These are phyloP conservation scores for Menura novaehollandiae DNA, from an alignment of 2,113 vertebrate genomes.

Conservation along the genomic window DNA sequence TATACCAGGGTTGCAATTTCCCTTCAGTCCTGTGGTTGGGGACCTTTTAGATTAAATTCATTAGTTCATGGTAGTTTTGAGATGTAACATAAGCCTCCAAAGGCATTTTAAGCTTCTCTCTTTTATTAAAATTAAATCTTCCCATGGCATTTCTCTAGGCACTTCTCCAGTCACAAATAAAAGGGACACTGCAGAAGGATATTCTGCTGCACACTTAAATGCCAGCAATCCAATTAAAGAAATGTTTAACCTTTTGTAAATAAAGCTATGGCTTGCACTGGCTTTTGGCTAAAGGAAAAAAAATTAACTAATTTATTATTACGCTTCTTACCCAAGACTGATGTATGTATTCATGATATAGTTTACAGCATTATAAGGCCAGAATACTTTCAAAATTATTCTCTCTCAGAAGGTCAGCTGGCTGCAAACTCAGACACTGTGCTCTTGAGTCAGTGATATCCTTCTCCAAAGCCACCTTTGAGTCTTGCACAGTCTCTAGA, in stretches of 20 bases:
- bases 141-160: slow-evolving; percentile 67
- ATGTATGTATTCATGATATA: slow-evolving; percentile 1
- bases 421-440: not conserved
- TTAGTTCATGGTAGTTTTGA: slow-evolving; percentile 58
- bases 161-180: slow-evolving; percentile 56
- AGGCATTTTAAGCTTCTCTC: slow-evolving; percentile 52
- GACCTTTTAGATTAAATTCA: slow-evolving; percentile 65
- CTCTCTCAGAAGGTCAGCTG: slow-evolving; percentile 29
- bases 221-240: slow-evolving; percentile 74
- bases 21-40: slow-evolving; percentile 10
- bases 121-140: slow-evolving; percentile 73
- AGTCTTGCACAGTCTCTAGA: not conserved
- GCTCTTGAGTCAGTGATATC: not conserved
- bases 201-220: slow-evolving; percentile 55
- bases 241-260: slow-evolving; percentile 75
- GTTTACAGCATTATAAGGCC: slow-evolving; percentile 22
- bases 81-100: slow-evolving; percentile 62
- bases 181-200: slow-evolving; percentile 53
- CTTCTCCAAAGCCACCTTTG: not conserved
- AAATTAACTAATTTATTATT: slow-evolving; percentile 49
- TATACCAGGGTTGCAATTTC: not conserved
- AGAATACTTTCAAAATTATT: slow-evolving; percentile 1
- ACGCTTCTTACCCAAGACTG: slow-evolving; percentile 19
- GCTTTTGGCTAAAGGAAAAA: slow-evolving; percentile 33
- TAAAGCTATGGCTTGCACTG: slow-evolving; percentile 52